phyloP scores from a whole-genome alignment of 1,140 invertebrate species.

The Aporrectodea caliginosa region DNA sequence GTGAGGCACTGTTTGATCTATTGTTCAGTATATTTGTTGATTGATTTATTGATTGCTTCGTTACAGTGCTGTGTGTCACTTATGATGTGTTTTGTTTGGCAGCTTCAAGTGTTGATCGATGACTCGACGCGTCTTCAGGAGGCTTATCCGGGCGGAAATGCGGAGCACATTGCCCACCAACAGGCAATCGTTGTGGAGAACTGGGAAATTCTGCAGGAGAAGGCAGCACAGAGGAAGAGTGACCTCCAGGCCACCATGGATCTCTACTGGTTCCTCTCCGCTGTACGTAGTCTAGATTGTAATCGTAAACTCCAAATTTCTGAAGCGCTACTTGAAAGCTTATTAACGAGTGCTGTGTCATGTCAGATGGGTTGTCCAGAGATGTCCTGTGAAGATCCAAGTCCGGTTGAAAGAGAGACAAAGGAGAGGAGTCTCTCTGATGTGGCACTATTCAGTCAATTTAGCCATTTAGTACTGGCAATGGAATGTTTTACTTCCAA shows the following conservation, averaged over 20 bases:
- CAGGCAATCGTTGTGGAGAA: conserved; percentile 76
- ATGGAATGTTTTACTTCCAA: too few species aligned
- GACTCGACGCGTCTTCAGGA: conserved; percentile 81
- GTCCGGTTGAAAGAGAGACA: too few species aligned
- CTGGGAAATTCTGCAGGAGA: conserved; percentile 81
- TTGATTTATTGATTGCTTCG: neutral
- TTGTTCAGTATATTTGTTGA: too few species aligned
- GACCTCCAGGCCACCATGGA: conserved; percentile 81
- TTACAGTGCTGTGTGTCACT: neutral
- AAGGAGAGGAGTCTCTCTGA: too few species aligned
- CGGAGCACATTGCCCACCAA: conserved; percentile 78
- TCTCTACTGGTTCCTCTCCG: conserved; percentile 78
- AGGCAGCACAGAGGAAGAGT: conserved; percentile 71
- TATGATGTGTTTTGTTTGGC: neutral
- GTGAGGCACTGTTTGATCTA: too few species aligned
- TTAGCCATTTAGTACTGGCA: too few species aligned
- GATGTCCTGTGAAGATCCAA: too few species aligned
- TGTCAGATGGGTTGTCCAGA: too few species aligned
- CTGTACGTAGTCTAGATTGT: conserved; percentile 58
- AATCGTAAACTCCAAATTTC: too few species aligned
- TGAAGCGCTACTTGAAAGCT: too few species aligned
- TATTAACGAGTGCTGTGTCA: too few species aligned
- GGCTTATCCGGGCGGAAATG: conserved; percentile 88
- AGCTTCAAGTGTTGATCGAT: conserved; percentile 74
- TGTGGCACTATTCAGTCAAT: too few species aligned